Percentiles rank a stretch among this genome's conserved stretches.
phyloP scores from a whole-genome alignment of 2,888 invertebrate genomes.

The Drosophila putrida region DNA sequence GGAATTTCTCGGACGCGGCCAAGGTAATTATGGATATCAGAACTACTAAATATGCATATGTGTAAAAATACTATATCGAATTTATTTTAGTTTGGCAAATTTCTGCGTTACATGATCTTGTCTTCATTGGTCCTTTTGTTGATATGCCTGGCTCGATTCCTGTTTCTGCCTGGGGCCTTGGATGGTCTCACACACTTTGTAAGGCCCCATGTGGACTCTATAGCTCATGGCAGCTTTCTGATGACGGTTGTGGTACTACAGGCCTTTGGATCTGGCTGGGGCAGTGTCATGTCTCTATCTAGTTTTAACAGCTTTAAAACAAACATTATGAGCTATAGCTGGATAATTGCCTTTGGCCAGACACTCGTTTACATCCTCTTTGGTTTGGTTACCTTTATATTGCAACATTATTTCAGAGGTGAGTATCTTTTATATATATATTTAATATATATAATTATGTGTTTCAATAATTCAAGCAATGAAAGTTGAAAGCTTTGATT shows the following conservation, averaged over 20 bases:
- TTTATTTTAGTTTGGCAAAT: conserved; percentile 72
- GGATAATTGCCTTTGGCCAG: conserved; percentile 75
- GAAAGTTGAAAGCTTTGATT: not conserved
- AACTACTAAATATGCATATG: not conserved
- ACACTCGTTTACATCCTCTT: conserved; percentile 82
- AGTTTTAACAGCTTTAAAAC: conserved; percentile 92
- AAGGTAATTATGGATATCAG: conserved; percentile 47
- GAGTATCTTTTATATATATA: too few species aligned
- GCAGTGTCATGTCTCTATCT: conserved; percentile 92
- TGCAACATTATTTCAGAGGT: conserved; percentile 87
- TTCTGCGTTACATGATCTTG: conserved; percentile 68
- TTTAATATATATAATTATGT: too few species aligned
- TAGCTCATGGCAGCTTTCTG: conserved; percentile 18
- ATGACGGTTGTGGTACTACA: conserved; percentile 86
- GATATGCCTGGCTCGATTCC: conserved; percentile 68
- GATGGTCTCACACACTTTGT: conserved; percentile 50
- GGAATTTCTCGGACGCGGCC: conserved; percentile 64
- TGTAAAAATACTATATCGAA: not conserved
- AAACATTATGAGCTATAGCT: conserved; percentile 87
- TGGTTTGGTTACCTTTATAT: conserved; percentile 89
- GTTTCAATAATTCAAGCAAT: conserved; percentile 39
- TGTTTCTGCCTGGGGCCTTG: conserved; percentile 73
- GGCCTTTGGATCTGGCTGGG: conserved; percentile 94
- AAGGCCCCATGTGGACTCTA: conserved; percentile 9
- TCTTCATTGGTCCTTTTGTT: conserved; percentile 57